These are phyloP conservation scores for Drosophila oshimai DNA, from an alignment of 1,140 invertebrate genomes.

Conservation along the genomic window DNA sequence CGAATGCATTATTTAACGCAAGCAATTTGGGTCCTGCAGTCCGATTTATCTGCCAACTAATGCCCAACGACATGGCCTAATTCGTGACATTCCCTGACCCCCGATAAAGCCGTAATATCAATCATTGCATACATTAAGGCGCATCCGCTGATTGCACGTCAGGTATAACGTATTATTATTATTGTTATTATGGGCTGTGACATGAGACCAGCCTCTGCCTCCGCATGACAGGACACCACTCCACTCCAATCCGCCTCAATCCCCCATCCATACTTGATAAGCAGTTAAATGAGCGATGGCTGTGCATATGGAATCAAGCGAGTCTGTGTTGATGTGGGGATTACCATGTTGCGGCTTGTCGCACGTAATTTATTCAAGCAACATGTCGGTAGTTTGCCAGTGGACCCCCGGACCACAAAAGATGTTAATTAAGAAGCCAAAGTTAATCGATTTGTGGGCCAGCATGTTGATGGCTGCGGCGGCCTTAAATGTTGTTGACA, in stretches of 20 bases:
- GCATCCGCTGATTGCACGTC: conserved; percentile 27
- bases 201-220: conserved; percentile 10
- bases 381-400: conserved; percentile 10
- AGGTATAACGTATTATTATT: conserved; percentile 31
- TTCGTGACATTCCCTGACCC: background rate
- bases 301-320: conserved; percentile 10
- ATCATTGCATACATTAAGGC: conserved; percentile 48
- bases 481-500: conserved; percentile 45
- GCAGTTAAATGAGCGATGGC: conserved; percentile 42
- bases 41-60: conserved; percentile 13
- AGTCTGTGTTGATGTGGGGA: conserved; percentile 35
- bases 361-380: conserved; percentile 52
- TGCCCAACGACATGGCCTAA: conserved; percentile 34
- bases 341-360: conserved; percentile 49
- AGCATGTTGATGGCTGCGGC: conserved; percentile 32
- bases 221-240: background rate
- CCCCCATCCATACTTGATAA: conserved; percentile 24
- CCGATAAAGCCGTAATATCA: conserved; percentile 20
- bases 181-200: conserved; percentile 46
- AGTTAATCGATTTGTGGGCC: conserved; percentile 73
- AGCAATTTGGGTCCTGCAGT: conserved; percentile 18
- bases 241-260: background rate
- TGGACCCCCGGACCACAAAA: conserved; percentile 47
- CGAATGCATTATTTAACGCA: conserved; percentile 51
- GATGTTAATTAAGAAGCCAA: conserved; percentile 74